A percentile compares a stretch with the other conserved stretches of the same genome.
phyloP scores from a whole-genome alignment of 2,888 invertebrate genomes.

The Cantharis rufa region DNA sequence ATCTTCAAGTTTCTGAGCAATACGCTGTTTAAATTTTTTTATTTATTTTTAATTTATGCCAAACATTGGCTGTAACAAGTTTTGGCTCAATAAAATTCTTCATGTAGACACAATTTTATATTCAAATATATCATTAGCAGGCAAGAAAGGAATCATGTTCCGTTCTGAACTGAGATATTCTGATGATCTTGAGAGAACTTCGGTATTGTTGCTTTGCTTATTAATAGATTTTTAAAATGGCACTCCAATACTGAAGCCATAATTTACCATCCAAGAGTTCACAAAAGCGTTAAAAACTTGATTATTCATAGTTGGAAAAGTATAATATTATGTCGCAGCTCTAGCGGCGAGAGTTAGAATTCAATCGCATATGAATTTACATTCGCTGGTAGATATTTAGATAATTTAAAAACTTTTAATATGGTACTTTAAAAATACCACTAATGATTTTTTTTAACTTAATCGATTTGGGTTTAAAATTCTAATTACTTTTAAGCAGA shows the following conservation, averaged over 20 bases:
- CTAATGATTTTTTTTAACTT: background rate
- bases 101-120: background rate
- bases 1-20: background rate
- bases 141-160: background rate
- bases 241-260: background rate
- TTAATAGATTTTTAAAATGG: background rate
- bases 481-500: background rate
- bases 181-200: background rate
- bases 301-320: background rate
- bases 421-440: background rate
- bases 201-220: background rate
- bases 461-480: background rate
- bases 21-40: background rate
- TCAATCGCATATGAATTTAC: background rate
- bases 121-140: background rate
- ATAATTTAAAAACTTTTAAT: background rate
- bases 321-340: background rate
- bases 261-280: background rate
- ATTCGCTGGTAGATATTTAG: background rate
- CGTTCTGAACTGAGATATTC: background rate
- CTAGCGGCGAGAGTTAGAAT: background rate
- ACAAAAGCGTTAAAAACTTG: background rate
- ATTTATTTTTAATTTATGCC: background rate
- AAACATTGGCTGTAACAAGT: background rate
- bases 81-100: background rate